Conservation (phyloP, 2,888 invertebrate species). For the Drosophila suboccidentalis region DNA sequence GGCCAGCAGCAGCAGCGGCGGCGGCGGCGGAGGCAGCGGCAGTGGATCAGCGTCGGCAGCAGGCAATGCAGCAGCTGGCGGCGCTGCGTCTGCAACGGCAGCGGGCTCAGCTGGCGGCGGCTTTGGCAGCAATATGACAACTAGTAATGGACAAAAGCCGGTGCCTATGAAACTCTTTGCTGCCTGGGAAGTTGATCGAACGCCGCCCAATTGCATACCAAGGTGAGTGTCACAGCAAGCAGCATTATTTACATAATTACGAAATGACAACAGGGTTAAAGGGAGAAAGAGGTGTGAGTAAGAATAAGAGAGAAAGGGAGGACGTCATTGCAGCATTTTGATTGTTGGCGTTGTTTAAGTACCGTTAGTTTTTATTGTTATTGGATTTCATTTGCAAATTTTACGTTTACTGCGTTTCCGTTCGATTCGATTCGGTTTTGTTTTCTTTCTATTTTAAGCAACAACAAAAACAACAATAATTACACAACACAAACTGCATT, state of each 20-base stretch:
- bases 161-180: constrained; percentile 99
- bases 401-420: constrained; percentile 34
- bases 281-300: not conserved
- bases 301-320: not conserved
- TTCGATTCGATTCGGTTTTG: constrained; percentile 37
- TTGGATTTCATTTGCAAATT: constrained; percentile 26
- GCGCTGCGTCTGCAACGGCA: constrained; percentile 37
- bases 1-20: constrained; percentile 74
- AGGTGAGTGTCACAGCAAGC: constrained; percentile 88
- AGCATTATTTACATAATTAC: too few species aligned
- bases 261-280: not conserved
- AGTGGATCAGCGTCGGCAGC: constrained; percentile 46
- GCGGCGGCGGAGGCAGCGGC: constrained; percentile 43
- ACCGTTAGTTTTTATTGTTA: constrained; percentile 26
- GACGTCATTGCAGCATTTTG: not conserved
- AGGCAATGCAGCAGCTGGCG: constrained; percentile 48
- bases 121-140: constrained; percentile 46
- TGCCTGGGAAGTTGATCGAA: constrained; percentile 99
- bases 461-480: constrained; percentile 45
- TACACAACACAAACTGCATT: constrained; percentile 44
- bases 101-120: constrained; percentile 37
- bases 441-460: constrained; percentile 47
- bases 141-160: constrained; percentile 88
- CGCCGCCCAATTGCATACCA: constrained; percentile 98
- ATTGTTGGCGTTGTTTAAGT: constrained; percentile 9